Evolutionary conservation across 2,888 invertebrate species (phyloP), one percentile per base, ranked within the genome.

Genomic region (Ischnura elegans): DNA sequence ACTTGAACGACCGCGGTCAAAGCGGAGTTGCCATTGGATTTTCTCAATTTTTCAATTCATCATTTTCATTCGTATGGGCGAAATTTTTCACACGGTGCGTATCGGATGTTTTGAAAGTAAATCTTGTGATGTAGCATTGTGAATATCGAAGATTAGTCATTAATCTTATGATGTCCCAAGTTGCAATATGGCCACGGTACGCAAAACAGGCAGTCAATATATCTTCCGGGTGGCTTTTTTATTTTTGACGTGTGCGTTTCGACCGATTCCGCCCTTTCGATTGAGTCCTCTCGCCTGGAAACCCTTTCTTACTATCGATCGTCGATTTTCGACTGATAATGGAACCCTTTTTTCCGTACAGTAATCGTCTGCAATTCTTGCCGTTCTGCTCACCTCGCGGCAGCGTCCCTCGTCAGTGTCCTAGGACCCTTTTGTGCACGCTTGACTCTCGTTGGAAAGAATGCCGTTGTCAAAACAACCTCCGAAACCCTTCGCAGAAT

Each of bases 211-310:
- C 5, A 46, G 45, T 2, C 43, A 86, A 46, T n/a, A n/a, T 86
- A 46, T 86, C 46, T 45, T 86, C 46, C n/a, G 13, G 45, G 4
- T n/a, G 6, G 13, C n/a, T 86, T 25, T 45, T 45, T 46, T 10
- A 16, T 46, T 86, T 45, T 36, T 45, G 85, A 85, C 43, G 43
- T 45, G 45, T 25, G 43, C 13, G 85, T 16, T 36, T 46, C 47
- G 36, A 87, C 46, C 46, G 51, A 87, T 10, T 21, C 16, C 25
- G 36, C 43, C 29, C 36, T 51, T 61, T 90, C 2, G 90, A 55
- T 90, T 61, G 51, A 43, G 43, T 90, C 43, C 61, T 61, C 90
- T 90, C 90, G 61, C 43, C 29, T 25, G 61, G 90, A 55, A 90
- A 90, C 90, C 61, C 66, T 43, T 90, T 61, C 42, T 43, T 90